A percentile compares a stretch with the other conserved stretches of the same genome.
Evolutionary conservation across 2,797 vertebrate genomes (phyloP).

Genomic region (Allochrocebus solatus): DNA sequence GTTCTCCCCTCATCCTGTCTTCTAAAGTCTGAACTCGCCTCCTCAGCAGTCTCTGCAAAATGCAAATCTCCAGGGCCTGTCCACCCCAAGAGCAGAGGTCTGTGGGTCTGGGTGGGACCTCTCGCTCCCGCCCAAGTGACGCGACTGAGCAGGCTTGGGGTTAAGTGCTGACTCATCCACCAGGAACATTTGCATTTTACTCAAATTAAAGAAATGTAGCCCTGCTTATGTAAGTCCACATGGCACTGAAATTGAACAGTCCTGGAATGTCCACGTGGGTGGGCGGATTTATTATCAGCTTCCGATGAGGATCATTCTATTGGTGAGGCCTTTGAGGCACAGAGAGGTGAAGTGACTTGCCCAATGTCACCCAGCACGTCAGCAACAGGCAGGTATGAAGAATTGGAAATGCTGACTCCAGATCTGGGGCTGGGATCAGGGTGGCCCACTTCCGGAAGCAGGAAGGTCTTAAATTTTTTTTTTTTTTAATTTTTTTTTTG

Average conservation of each 20-base stretch:
- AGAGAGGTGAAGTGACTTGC: conserved; percentile 19
- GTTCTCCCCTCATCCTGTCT: not conserved
- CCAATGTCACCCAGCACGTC: not conserved
- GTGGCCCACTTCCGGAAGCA: not conserved
- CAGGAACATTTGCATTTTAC: not conserved
- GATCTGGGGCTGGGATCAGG: not conserved
- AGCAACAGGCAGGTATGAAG: not conserved
- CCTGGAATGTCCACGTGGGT: not conserved
- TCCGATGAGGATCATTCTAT: not conserved
- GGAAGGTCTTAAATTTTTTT: not conserved
- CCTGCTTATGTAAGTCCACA: not conserved
- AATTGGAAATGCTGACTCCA: not conserved
- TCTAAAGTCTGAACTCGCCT: not conserved
- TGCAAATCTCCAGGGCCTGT: not conserved
- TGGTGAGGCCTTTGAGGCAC: not conserved
- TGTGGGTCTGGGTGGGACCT: not conserved
- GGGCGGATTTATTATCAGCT: not conserved
- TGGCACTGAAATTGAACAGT: not conserved
- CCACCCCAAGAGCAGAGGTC: not conserved
- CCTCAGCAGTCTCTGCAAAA: not conserved
- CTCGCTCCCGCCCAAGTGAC: not conserved
- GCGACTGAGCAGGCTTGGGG: not conserved
- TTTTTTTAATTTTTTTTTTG: too few species aligned
- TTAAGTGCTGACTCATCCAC: not conserved
- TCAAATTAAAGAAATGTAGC: not conserved